Evolutionary conservation across 2,888 invertebrate species (phyloP).

Genomic region (Andrena flavipes): DNA sequence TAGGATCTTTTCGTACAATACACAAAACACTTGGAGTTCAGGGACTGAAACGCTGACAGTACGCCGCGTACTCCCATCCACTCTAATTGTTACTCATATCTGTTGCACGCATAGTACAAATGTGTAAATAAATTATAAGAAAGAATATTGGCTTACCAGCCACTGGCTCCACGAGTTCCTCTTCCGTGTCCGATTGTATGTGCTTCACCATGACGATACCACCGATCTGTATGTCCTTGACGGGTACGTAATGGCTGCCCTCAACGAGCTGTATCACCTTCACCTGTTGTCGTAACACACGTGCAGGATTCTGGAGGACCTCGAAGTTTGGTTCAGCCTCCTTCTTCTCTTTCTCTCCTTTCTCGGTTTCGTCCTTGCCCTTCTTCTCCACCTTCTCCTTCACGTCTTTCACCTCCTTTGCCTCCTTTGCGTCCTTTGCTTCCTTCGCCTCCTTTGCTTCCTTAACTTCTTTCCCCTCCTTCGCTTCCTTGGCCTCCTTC

Average conservation of each 20-base stretch:
- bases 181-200: constrained; percentile 91
- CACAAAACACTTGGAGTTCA: no score
- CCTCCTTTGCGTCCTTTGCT: constrained; percentile 78
- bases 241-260: constrained; percentile 91
- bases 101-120: background rate
- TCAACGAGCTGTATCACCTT: constrained; percentile 93
- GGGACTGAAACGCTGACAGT: no score
- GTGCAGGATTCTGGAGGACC: constrained; percentile 96
- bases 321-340: constrained; percentile 97
- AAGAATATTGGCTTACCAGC: constrained; percentile 86
- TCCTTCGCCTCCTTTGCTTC: constrained; percentile 84
- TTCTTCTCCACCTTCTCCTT: constrained; percentile 82
- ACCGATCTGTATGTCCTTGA: constrained; percentile 97
- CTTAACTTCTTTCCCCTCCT: constrained; percentile 71
- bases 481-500: no score
- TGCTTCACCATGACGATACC: constrained; percentile 98
- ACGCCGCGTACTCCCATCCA: no score
- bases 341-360: constrained; percentile 85
- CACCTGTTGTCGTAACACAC: constrained; percentile 96
- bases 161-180: constrained; percentile 96
- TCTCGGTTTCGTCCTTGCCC: constrained; percentile 86
- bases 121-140: background rate
- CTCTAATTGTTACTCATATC: background rate
- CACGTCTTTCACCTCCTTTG: constrained; percentile 84
- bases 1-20: no score